These are phyloP conservation scores for Plutella xylostella DNA, from an alignment of 2,888 invertebrate genomes.

Conservation along the genomic window DNA sequence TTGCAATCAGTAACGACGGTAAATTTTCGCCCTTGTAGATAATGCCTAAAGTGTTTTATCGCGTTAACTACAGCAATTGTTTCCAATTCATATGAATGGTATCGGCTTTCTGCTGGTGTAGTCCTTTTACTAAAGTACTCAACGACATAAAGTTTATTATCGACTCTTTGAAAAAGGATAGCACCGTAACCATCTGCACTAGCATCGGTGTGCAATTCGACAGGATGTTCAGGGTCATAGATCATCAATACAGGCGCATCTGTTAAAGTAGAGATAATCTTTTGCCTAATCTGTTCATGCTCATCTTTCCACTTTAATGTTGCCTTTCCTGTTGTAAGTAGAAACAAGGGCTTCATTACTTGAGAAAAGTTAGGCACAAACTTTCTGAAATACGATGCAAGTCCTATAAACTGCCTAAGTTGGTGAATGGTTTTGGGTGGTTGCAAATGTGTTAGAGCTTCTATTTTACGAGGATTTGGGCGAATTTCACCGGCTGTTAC, in stretches of 20 bases:
- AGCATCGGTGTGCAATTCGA: constrained; percentile 8
- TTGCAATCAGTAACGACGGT: too few species aligned
- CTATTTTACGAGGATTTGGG: constrained; percentile 20
- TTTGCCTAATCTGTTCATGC: not conserved
- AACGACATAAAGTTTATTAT: not conserved
- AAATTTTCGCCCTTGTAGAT: too few species aligned
- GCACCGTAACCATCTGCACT: constrained; percentile 7
- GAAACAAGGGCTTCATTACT: not conserved
- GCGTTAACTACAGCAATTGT: too few species aligned
- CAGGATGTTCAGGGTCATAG: constrained; percentile 1
- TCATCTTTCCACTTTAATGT: too few species aligned
- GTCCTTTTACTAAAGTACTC: constrained; percentile 7
- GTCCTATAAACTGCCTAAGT: not conserved
- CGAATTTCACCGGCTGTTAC: constrained; percentile 15
- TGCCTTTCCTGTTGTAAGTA: too few species aligned
- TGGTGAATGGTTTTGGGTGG: constrained; percentile 17
- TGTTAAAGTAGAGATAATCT: not conserved
- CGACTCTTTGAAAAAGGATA: too few species aligned
- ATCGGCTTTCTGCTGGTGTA: not conserved
- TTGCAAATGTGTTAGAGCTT: constrained; percentile 12
- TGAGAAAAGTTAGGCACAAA: not conserved
- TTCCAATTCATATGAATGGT: constrained; percentile 13
- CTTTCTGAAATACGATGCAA: not conserved
- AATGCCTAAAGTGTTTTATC: too few species aligned
- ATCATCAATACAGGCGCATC: constrained; percentile 5